Conservation (phyloP, 2,113 vertebrate species). For the Okapia johnstoni region DNA sequence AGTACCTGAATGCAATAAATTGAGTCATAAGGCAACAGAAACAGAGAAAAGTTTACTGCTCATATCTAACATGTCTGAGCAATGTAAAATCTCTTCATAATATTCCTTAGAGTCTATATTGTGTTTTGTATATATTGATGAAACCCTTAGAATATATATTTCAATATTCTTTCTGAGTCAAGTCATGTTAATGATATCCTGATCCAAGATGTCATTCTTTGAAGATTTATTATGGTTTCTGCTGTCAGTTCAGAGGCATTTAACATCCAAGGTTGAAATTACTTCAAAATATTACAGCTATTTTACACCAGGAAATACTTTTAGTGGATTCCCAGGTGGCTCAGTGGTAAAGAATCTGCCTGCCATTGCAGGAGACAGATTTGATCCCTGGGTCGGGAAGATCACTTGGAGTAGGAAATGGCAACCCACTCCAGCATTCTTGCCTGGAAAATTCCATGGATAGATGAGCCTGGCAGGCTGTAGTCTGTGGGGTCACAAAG, state of each 20-base stretch:
- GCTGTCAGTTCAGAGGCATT: neutral
- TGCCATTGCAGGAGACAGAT: neutral
- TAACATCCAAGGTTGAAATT: neutral
- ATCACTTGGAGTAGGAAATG: neutral
- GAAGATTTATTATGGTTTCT: neutral
- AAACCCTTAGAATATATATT: neutral
- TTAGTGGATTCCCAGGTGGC: neutral
- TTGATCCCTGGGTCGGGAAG: neutral
- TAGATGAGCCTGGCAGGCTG: neutral
- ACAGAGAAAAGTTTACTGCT: neutral
- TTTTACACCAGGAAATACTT: neutral
- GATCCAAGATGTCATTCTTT: neutral
- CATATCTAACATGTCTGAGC: neutral
- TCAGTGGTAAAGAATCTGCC: neutral
- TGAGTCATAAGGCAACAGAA: neutral
- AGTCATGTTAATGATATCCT: neutral
- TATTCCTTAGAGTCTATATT: neutral
- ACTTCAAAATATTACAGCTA: neutral
- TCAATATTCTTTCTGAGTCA: neutral
- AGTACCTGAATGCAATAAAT: neutral
- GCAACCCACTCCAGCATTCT: neutral
- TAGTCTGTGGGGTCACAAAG: neutral
- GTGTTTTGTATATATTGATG: neutral
- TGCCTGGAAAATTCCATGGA: neutral
- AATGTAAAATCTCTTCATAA: conserved; percentile 2